phyloP scores from a whole-genome alignment of 2,797 vertebrate genomes.

The Enteromius treurensis region DNA sequence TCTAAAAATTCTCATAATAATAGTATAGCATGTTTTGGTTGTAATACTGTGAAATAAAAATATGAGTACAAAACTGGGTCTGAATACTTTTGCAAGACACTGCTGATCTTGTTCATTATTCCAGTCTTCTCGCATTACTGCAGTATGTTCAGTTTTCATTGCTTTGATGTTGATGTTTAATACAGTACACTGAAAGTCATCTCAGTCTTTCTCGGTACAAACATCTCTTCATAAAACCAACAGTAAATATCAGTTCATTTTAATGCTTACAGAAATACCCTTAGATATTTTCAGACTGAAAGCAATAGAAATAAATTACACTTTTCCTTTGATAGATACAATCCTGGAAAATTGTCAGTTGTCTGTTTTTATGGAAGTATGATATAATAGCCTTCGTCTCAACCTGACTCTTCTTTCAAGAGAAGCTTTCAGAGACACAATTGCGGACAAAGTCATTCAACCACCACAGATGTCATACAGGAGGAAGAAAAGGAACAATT shows the following conservation, averaged over 20 bases:
- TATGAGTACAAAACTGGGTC: neutral
- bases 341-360: slow-evolving; percentile 65
- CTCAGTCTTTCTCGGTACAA: slow-evolving; percentile 22
- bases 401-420: slow-evolving; percentile 73
- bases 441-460: slow-evolving; percentile 78
- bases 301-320: slow-evolving; percentile 69
- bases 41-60: neutral
- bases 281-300: slow-evolving; percentile 58
- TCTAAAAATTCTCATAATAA: neutral
- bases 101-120: neutral
- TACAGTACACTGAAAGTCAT: slow-evolving; percentile 16
- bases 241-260: slow-evolving; percentile 43
- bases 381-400: slow-evolving; percentile 83
- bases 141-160: neutral
- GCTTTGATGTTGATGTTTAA: slow-evolving; percentile 27
- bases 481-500: slow-evolving; percentile 96
- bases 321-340: slow-evolving; percentile 72
- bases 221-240: slow-evolving; percentile 46
- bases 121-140: neutral
- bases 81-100: neutral
- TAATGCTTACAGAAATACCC: slow-evolving; percentile 33
- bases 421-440: slow-evolving; percentile 85
- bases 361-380: slow-evolving; percentile 75
- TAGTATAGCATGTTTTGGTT: neutral
- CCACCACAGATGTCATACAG: slow-evolving; percentile 77